These are phyloP conservation scores for Apotomis capreana DNA, from an alignment of 2,888 invertebrate species.

Conservation along the genomic window DNA sequence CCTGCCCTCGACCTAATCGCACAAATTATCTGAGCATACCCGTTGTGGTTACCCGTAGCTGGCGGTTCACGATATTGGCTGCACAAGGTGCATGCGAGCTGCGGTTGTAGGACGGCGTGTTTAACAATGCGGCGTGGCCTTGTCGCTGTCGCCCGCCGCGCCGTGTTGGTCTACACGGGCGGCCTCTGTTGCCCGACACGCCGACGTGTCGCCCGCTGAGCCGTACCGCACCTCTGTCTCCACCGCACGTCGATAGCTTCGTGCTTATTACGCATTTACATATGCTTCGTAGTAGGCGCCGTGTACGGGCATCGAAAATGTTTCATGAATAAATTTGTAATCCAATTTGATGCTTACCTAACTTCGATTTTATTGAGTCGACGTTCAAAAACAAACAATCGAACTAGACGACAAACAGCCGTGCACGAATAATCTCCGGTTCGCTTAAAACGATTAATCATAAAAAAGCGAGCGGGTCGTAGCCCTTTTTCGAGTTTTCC, in stretches of 20 bases:
- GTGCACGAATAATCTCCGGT: conserved; percentile 70
- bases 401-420: conserved; percentile 59
- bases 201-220: conserved; percentile 44
- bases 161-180: conserved; percentile 52
- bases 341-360: conserved; percentile 73
- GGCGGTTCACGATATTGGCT: conserved; percentile 45
- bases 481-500: conserved; percentile 82
- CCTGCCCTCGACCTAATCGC: conserved; percentile 22
- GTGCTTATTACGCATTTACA: conserved; percentile 80
- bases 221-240: conserved; percentile 51
- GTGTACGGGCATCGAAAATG: conserved; percentile 79
- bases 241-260: conserved; percentile 65
- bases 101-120: conserved; percentile 60
- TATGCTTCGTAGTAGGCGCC: conserved; percentile 74
- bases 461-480: conserved; percentile 75
- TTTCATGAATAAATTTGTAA: conserved; percentile 82
- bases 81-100: conserved; percentile 51
- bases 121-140: conserved; percentile 60
- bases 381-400: conserved; percentile 64
- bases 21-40: conserved; percentile 27
- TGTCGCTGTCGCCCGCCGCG: conserved; percentile 45
- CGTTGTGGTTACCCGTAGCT: conserved; percentile 38
- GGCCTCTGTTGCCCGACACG: conserved; percentile 53
- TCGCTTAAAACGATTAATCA: conserved; percentile 75
- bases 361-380: conserved; percentile 64